A percentile compares a stretch with the other conserved stretches of the same genome.
Conservation (phyloP, 2,113 vertebrate species). For the Pipra filicauda region DNA sequence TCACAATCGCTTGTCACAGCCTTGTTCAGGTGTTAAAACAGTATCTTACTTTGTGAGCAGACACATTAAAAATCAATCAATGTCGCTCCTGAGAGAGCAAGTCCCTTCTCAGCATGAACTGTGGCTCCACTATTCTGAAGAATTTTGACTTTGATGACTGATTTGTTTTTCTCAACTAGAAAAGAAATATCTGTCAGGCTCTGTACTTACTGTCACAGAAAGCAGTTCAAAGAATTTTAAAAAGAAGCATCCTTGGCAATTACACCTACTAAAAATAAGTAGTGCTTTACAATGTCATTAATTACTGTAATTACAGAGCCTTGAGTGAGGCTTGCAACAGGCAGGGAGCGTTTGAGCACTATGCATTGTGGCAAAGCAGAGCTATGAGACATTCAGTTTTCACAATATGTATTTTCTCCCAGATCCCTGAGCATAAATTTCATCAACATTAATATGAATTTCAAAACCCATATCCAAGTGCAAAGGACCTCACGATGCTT, state of each 20-base stretch:
- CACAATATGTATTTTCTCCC: neutral
- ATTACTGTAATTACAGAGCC: constrained; percentile 35
- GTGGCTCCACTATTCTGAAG: neutral
- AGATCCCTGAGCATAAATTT: neutral
- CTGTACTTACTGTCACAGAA: constrained; percentile 9
- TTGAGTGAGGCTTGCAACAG: constrained; percentile 4
- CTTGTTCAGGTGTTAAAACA: constrained; percentile 6
- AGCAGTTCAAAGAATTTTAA: constrained; percentile 34
- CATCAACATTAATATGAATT: constrained; percentile 10
- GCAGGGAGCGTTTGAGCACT: neutral
- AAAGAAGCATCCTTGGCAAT: constrained; percentile 40
- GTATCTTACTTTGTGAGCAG: neutral
- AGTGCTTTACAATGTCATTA: constrained; percentile 35
- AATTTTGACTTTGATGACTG: constrained; percentile 16
- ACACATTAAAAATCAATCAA: neutral
- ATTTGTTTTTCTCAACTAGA: constrained; percentile 26
- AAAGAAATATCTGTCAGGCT: neutral
- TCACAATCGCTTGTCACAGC: neutral
- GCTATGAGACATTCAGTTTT: neutral
- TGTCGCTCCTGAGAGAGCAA: neutral
- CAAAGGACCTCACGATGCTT: neutral
- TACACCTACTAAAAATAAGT: constrained; percentile 50
- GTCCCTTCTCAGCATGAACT: neutral
- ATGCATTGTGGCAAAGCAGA: neutral
- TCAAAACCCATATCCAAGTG: neutral